Evolutionary conservation across 2,797 vertebrate species (phyloP).

Genomic region (Melopsittacus undulatus): DNA sequence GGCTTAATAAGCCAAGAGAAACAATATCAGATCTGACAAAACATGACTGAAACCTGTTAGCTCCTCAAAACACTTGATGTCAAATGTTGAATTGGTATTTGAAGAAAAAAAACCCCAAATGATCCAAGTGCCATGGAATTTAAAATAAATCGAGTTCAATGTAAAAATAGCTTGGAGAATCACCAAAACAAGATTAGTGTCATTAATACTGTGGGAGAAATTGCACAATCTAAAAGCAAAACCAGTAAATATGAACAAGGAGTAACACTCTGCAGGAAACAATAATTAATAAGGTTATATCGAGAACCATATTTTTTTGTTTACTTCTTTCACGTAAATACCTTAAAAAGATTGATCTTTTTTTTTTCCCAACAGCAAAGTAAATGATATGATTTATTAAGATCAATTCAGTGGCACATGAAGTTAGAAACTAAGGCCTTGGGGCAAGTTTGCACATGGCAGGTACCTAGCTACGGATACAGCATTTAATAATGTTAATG

Average conservation of each 20-base stretch:
- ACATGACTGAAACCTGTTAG: neutral
- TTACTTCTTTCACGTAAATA: neutral
- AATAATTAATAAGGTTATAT: neutral
- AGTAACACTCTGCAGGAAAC: neutral
- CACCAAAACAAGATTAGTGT: neutral
- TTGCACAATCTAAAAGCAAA: neutral
- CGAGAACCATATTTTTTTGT: neutral
- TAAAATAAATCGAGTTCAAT: neutral
- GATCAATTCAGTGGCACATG: neutral
- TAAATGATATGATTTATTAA: neutral
- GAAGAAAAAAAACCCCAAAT: neutral
- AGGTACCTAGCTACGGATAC: neutral
- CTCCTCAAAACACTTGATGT: neutral
- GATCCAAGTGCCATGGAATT: neutral
- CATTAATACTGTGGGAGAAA: neutral
- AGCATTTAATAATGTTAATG: neutral
- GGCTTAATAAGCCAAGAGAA: neutral
- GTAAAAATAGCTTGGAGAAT: neutral
- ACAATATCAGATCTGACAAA: neutral
- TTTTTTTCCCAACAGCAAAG: neutral
- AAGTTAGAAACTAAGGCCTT: neutral
- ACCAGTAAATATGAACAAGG: rapidly evolving
- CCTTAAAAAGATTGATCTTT: neutral
- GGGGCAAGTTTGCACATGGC: neutral
- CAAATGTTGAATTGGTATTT: neutral